Evolutionary conservation across 1,140 invertebrate species (phyloP).

Genomic region (Drosophila repleta): DNA sequence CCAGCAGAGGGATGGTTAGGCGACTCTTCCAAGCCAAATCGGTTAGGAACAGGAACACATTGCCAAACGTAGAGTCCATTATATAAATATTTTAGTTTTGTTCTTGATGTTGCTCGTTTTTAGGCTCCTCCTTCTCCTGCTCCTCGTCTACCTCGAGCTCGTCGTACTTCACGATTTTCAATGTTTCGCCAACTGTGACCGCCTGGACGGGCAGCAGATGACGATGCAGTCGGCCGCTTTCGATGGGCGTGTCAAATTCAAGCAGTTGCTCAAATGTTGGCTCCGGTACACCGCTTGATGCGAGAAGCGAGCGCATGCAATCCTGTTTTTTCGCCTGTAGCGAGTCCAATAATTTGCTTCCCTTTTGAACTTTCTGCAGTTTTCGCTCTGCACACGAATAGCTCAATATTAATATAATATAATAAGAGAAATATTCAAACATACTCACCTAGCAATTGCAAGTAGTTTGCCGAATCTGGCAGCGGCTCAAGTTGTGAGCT

Average conservation of each 20-base stretch:
- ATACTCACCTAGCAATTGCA: constrained; percentile 63
- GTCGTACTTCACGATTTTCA: constrained; percentile 85
- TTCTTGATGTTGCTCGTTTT: constrained; percentile 3
- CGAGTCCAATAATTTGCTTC: constrained; percentile 84
- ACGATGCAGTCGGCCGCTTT: constrained; percentile 79
- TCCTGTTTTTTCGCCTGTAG: constrained; percentile 84
- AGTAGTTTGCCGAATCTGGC: constrained; percentile 80
- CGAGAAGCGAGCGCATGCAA: constrained; percentile 84
- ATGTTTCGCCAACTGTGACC: constrained; percentile 84
- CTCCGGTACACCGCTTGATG: constrained; percentile 51
- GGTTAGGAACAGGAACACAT: constrained; percentile 84
- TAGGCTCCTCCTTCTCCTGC: constrained; percentile 26
- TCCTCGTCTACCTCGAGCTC: constrained; percentile 62
- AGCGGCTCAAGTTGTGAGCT: constrained; percentile 65
- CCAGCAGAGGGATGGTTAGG: constrained; percentile 84
- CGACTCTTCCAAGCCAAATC: constrained; percentile 85
- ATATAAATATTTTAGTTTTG: constrained; percentile 18
- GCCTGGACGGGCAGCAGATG: constrained; percentile 84
- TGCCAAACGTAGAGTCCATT: constrained; percentile 76
- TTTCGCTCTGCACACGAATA: constrained; percentile 81
- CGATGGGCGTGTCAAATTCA: constrained; percentile 83
- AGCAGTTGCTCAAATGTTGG: constrained; percentile 65
- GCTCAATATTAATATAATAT: not conserved
- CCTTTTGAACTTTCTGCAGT: constrained; percentile 84
- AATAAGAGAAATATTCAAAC: not conserved